These are phyloP conservation scores for Stenurella melanura DNA, from an alignment of 2,888 invertebrate species.

Conservation along the genomic window DNA sequence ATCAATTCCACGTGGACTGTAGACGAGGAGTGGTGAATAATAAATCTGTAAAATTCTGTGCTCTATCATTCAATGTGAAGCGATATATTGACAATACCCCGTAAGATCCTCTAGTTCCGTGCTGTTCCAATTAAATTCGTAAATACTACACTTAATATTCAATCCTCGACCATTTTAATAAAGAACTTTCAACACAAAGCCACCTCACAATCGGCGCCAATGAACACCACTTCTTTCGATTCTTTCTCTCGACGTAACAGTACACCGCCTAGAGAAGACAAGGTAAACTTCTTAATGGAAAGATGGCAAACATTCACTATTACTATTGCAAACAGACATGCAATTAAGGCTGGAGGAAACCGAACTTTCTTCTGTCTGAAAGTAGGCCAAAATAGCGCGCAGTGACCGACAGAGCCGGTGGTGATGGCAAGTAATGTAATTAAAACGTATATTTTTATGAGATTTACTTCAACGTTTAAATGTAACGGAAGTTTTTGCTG, in stretches of 20 bases:
- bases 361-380: conserved; percentile 26
- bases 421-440: neutral
- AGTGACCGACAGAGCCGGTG: conserved; percentile 25
- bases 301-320: neutral
- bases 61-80: too few relatives aligned
- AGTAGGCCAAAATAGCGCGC: conserved; percentile 26
- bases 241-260: neutral
- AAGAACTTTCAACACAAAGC: neutral
- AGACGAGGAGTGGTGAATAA: too few relatives aligned
- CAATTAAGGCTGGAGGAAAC: conserved; percentile 22
- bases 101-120: too few relatives aligned
- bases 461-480: neutral
- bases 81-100: too few relatives aligned
- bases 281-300: neutral
- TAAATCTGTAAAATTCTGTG: too few relatives aligned
- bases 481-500: conserved; percentile 5
- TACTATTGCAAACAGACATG: conserved; percentile 9
- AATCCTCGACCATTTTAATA: neutral
- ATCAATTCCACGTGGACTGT: too few relatives aligned
- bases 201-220: neutral
- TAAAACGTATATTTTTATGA: conserved; percentile 11
- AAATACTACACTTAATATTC: too few relatives aligned
- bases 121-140: too few relatives aligned
- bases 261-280: neutral
- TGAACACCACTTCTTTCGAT: neutral